Percentiles rank a stretch among this genome's conserved stretches.
Conservation (phyloP, 2,888 invertebrate genomes). For the Phorcus lineatus region DNA sequence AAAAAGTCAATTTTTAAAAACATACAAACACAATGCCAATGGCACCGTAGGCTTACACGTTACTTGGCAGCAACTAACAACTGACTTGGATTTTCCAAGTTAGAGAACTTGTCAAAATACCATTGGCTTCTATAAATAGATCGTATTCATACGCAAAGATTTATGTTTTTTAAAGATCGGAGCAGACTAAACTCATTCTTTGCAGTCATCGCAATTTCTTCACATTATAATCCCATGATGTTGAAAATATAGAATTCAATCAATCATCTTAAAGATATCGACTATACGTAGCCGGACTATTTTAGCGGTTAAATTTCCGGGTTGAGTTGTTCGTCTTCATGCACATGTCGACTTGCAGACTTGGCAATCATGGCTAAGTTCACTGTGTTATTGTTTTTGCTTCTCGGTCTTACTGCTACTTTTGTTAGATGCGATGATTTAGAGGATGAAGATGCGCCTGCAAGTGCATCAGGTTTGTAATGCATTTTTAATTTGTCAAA, state of each 20-base stretch:
- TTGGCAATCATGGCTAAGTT: conserved; percentile 22
- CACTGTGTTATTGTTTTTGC: conserved; percentile 26
- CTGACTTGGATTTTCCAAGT: background rate
- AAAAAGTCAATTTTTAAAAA: no score
- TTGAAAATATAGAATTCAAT: no score
- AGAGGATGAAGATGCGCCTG: background rate
- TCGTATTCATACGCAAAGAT: background rate
- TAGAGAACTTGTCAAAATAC: conserved; percentile 18
- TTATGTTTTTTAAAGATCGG: background rate
- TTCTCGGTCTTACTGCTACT: background rate
- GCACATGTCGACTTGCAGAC: background rate
- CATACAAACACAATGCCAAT: no score
- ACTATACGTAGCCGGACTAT: background rate
- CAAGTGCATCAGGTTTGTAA: background rate
- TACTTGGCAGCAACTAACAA: background rate
- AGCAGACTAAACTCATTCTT: no score
- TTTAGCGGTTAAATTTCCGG: background rate
- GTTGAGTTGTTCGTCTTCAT: background rate
- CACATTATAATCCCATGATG: no score
- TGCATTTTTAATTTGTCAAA: background rate
- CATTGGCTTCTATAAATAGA: conserved; percentile 3
- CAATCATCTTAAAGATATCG: no score
- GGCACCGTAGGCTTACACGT: background rate
- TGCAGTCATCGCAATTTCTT: no score
- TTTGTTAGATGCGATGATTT: conserved; percentile 25